phyloP scores from a whole-genome alignment of 2,113 vertebrate genomes.

The Colius striatus region DNA sequence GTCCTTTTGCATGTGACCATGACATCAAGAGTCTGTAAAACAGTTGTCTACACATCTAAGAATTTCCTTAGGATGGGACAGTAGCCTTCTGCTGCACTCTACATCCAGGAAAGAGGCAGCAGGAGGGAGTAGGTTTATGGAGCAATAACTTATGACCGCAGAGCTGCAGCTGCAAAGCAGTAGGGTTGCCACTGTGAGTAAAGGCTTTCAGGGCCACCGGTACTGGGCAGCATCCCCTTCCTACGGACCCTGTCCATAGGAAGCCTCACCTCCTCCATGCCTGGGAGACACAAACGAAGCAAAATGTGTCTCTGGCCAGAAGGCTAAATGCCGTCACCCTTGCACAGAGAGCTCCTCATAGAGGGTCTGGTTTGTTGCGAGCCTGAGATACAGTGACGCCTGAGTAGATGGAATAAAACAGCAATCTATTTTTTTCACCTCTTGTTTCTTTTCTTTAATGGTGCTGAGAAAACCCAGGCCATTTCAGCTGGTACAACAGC shows the following conservation, averaged over 20 bases:
- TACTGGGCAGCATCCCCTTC: not conserved
- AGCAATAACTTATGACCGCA: accelerated
- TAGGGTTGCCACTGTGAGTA: not conserved
- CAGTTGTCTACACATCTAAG: not conserved
- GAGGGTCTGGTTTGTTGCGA: not conserved
- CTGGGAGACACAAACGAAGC: accelerated
- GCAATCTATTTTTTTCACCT: not conserved
- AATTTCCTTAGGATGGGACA: not conserved
- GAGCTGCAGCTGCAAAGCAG: not conserved
- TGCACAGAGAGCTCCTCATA: not conserved
- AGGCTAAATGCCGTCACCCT: not conserved
- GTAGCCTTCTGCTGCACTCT: not conserved
- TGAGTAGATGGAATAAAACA: not conserved
- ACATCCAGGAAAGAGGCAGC: not conserved
- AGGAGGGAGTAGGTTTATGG: not conserved
- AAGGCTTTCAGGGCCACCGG: not conserved
- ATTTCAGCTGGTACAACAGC: constrained; percentile 32
- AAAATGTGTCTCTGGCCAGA: not conserved
- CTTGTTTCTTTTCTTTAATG: constrained; percentile 22
- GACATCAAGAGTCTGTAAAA: not conserved
- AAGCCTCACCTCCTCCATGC: not conserved
- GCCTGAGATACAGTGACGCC: accelerated
- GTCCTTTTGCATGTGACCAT: accelerated
- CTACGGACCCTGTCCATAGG: accelerated
- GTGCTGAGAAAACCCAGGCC: constrained; percentile 58